Evolutionary conservation across 2,888 invertebrate genomes (phyloP), one percentile per base, ranked within the genome.

Genomic region (Tenthredo distinguenda): DNA sequence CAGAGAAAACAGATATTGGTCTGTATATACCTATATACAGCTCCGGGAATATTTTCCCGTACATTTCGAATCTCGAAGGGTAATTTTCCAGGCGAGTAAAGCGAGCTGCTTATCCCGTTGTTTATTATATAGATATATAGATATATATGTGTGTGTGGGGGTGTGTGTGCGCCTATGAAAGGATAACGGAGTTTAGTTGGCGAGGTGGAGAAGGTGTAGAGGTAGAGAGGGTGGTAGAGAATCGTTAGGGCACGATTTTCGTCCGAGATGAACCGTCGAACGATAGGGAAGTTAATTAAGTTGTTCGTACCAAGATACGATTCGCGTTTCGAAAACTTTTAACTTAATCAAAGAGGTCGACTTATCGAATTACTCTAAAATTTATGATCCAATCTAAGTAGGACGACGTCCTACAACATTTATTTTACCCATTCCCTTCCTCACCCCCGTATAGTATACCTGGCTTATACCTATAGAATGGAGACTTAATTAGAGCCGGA

Each of bases 291-390:
- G 31, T 71, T 81, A 81, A 81, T 81, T 65, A 81, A 81, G 81
- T 81, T 81, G 81, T 77, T 77, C 81, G 68, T 65, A 83, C 40
- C 83, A 68, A 65, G 83, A 83, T 83, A 71, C 68, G 83, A 83
- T 71, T 65, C 83, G 47, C 83, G 31, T 65, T 58, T 83, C 68
- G 68, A 65, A 47, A 83, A 83, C 68, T 83, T 83, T 83, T 71
- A 71, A 83, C 68, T 50, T 83, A 83, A 83, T 83, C 68, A 83
- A 83, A 83, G 83, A 83, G 83, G 68, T 83, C 83, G 83, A 65
- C 83, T 83, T 83, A 83, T 83, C 83, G 71, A 83, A 83, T 83
- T 83, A 68, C 83, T 83, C 83, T 65, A 83, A 83, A 83, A 83
- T 83, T 68, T 71, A 71, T 71, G 83, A 83, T 83, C 43, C 71